A percentile compares a stretch with the other conserved stretches of the same genome.
Conservation (phyloP, 2,797 vertebrate genomes). For the Rhynchotus rufescens region DNA sequence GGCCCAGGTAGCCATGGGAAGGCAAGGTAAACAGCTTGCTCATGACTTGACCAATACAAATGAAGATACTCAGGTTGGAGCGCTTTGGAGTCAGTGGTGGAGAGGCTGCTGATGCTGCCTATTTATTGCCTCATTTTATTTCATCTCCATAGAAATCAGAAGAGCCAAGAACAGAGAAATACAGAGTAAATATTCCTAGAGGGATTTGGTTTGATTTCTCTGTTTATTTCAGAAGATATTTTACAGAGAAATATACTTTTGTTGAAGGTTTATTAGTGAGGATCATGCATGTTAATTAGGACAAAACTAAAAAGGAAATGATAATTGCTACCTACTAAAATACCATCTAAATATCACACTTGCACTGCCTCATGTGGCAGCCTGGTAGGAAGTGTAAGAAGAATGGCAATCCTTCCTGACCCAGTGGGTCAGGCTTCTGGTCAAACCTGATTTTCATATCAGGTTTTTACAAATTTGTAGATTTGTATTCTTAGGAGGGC, state of each 20-base stretch:
- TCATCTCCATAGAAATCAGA: neutral
- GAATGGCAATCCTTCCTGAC: neutral
- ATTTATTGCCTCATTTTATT: neutral
- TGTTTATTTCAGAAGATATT: neutral
- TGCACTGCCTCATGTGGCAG: rapidly evolving
- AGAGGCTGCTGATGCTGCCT: neutral
- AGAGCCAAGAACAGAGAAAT: neutral
- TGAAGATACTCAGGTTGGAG: neutral
- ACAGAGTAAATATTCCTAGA: neutral
- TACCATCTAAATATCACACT: neutral
- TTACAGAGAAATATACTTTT: neutral
- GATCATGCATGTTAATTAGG: neutral
- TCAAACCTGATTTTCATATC: neutral
- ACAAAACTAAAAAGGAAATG: neutral
- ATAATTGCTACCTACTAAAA: neutral
- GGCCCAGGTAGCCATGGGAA: neutral
- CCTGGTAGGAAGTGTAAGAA: neutral
- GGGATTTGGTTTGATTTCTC: neutral
- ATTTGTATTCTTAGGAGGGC: neutral
- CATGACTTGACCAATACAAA: neutral
- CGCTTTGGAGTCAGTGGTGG: neutral
- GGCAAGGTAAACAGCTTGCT: neutral
- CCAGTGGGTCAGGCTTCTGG: neutral
- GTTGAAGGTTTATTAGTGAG: neutral
- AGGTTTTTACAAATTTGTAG: neutral